phyloP scores from a whole-genome alignment of 2,888 invertebrate species.

The Melolontha melolontha region DNA sequence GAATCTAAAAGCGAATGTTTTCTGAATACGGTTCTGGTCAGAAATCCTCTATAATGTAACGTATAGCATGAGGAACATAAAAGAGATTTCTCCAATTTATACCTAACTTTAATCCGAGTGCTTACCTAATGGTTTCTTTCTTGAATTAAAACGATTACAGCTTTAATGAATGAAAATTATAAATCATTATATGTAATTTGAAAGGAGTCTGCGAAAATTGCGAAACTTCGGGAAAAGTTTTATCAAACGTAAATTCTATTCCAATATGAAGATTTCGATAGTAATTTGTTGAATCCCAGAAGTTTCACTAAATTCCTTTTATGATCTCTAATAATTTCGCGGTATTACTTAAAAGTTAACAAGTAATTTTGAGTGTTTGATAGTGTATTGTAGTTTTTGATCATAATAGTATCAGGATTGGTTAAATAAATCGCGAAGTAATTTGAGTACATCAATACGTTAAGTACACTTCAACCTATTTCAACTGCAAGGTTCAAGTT shows the following conservation, averaged over 20 bases:
- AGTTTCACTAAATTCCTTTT: background rate
- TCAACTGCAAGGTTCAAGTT: no score
- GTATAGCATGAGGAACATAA: background rate
- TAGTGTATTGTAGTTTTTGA: no score
- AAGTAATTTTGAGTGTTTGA: no score
- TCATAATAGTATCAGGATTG: no score
- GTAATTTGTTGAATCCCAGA: conserved; percentile 7
- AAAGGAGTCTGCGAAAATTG: conserved; percentile 2
- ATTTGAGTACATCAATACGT: no score
- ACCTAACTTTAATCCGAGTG: no score
- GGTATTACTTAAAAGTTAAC: no score
- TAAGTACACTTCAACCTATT: no score
- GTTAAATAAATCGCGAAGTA: no score
- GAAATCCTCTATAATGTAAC: no score
- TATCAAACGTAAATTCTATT: conserved; percentile 1
- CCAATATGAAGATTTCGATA: conserved; percentile 14
- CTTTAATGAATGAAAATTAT: conserved; percentile 9
- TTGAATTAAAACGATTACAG: conserved; percentile 1
- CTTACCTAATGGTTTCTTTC: background rate
- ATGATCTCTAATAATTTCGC: background rate
- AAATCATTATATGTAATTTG: conserved; percentile 13
- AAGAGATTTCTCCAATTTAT: background rate
- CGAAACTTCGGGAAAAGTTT: background rate
- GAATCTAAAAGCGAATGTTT: no score
- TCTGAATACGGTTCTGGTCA: no score